Evolutionary conservation across 1,140 invertebrate genomes (phyloP).

Genomic region (Tetramorium simillimum): DNA sequence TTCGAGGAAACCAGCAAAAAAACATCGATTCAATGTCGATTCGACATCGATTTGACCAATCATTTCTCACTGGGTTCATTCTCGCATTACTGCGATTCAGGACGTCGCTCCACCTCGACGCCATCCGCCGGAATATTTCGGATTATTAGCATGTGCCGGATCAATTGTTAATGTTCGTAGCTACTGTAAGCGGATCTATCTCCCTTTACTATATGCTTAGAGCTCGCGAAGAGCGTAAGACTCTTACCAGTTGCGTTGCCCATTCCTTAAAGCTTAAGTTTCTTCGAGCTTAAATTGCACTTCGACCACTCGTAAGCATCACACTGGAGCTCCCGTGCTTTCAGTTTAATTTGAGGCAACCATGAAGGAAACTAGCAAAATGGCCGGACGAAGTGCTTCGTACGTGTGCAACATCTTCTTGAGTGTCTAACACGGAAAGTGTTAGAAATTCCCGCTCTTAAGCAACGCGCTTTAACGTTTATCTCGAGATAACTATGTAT

Average conservation of each 20-base stretch:
- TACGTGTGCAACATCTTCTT: conserved; percentile 48
- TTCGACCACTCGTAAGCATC: conserved; percentile 58
- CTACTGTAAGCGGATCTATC: conserved; percentile 1
- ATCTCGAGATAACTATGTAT: conserved; percentile 22
- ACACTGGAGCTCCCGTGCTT: conserved; percentile 40
- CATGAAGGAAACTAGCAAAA: conserved; percentile 54
- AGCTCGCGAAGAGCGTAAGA: conserved; percentile 44
- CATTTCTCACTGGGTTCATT: neutral
- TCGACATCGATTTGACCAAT: too few relatives aligned
- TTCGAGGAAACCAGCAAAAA: too few relatives aligned
- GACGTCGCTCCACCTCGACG: neutral
- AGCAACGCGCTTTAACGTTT: conserved; percentile 41
- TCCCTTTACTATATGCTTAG: conserved; percentile 33
- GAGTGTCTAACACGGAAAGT: conserved; percentile 29
- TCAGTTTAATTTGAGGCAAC: conserved; percentile 57
- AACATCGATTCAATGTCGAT: too few relatives aligned
- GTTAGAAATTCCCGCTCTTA: conserved; percentile 47
- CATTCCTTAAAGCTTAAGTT: conserved; percentile 53
- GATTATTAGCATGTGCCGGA: neutral
- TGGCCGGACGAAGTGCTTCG: conserved; percentile 35
- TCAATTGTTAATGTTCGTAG: conserved; percentile 8
- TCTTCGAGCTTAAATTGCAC: conserved; percentile 59
- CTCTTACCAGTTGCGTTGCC: conserved; percentile 59
- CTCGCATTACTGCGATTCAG: neutral
- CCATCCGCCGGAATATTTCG: neutral